Base-by-base conservation (phyloP, 2,797 vertebrate genomes). In the Amazonetta brasiliensis region DNA sequence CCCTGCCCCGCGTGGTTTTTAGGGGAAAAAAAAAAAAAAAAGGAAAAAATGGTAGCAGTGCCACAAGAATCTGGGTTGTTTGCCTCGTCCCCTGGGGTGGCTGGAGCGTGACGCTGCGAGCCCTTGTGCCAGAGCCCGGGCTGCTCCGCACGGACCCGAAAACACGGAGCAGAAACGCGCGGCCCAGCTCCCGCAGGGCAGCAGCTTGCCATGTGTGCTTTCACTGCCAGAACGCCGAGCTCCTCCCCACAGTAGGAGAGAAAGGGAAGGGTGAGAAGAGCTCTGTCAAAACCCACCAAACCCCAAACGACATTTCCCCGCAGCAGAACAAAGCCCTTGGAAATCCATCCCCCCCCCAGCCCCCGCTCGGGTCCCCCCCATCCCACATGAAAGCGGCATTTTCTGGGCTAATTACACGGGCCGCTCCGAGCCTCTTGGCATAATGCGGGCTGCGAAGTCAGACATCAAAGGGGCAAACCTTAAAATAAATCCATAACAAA, bases 391-490 rank as follows among this genome's bases (percentile, higher is more conserved):
- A 94, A 72, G 86, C 22, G 0, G 39, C 39, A 5, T 79, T 83
- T 84, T 89, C 89, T 58, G 87, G 71, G 39, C 85, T 91, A 67
- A 96, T 83, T 74, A 55, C 28, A n/a, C 55, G 35, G 35, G 85
- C 67, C 79, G 46, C 83, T 89, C 79, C 6, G 50, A 95, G 91
- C 72, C 92, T 95, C 39, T 58, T 67, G 54, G 88, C 86, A 94
- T 76, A 91, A 93, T 28, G 19, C 0, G 1, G 83, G 86, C 94
- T 74, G 75, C 64, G 76, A 58, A 80, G 43, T 81, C 84, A 95
- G 81, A 96, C 95, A 95, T 94, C 96, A 95, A 96, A 94, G 77
- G 58, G 64, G 35, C 33, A 28, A 89, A 90, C 54, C 92, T 85
- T 39, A 83, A 87, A 89, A 91, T 74, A 87, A 78, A 92, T 0